phyloP scores from a whole-genome alignment of 2,797 vertebrate genomes.

The Onychomys arenicola region DNA sequence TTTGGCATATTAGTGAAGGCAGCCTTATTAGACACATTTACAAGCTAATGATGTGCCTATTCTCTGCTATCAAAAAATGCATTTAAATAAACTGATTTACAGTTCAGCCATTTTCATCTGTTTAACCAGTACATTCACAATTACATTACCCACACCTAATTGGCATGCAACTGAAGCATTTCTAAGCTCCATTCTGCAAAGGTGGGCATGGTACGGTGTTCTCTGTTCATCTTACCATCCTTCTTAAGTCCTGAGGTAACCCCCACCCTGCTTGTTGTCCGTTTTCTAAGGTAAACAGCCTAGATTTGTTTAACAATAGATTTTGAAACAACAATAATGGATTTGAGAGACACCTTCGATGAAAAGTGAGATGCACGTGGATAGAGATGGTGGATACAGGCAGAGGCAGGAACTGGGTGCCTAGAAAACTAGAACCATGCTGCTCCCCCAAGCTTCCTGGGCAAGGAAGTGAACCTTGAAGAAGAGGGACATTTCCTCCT shows the following conservation, averaged over 20 bases:
- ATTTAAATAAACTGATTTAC: conserved; percentile 80
- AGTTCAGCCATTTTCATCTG: conserved; percentile 76
- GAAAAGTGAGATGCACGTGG: fast-evolving
- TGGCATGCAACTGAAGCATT: conserved; percentile 48
- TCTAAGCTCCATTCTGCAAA: neutral
- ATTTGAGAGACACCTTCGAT: neutral
- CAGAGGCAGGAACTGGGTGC: fast-evolving
- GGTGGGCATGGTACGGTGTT: neutral
- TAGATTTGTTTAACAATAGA: neutral
- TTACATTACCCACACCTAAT: conserved; percentile 60
- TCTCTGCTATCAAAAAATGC: conserved; percentile 75
- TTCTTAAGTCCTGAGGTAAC: neutral
- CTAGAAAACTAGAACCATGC: too few species aligned
- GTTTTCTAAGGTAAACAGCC: neutral
- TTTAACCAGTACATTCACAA: conserved; percentile 72
- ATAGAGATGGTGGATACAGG: too few species aligned
- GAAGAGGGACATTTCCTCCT: neutral
- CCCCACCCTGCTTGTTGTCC: neutral
- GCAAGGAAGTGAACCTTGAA: neutral
- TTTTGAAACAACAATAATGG: neutral
- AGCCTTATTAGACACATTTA: conserved; percentile 82
- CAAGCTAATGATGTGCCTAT: conserved; percentile 76
- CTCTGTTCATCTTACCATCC: neutral
- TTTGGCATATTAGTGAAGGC: conserved; percentile 80
- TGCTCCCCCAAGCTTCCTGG: neutral